Base-by-base conservation (phyloP, 2,113 vertebrate genomes). In the Scortum barcoo region DNA sequence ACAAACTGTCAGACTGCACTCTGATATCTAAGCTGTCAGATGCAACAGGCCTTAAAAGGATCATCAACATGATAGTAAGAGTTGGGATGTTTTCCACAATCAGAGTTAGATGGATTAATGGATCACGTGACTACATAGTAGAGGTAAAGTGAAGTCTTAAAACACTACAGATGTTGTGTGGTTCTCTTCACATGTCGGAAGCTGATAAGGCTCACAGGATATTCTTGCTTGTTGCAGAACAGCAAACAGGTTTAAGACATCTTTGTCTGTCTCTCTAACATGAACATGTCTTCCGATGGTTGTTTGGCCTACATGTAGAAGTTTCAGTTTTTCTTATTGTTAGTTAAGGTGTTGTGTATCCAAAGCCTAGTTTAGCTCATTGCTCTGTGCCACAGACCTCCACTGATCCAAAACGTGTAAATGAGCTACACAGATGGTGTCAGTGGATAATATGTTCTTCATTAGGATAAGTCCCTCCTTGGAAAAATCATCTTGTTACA, bases 181-280 rank as follows among this genome's bases (percentile, higher is more conserved):
- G 17, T 72, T 48, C 16, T 36, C 24, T 17, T 65, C 63, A 83
- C 61, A 50, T 86, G 67, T 78, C 38, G 46, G 36, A 80, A 58
- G 20, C 36, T 75, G 84, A 87, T 82, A 73, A 84, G 79, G 16
- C 63, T 65, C 51, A 66, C 72, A 81, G 77, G 69, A 87, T 76
- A 40, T 30, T 13, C 46, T 62, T 33, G 14, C 1, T 51, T 79
- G 73, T 66, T 65, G n/a, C 38, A n/a, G n/a, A n/a, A n/a, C 63
- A 66, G 30, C 56, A 84, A 36, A 84, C 66, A 86, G 36, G 78
- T 75, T 63, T 56, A 50, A 48, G 33, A 3, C 14, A 7, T 38
- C 3, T n/a, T 22, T 40, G 14, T 60, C 19, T 74, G 16, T 56
- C 20, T 62, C 1, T 44, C 36, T 13, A n/a, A n/a, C 40, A 19